These are phyloP conservation scores for Noctuana brunneofusca DNA, from an alignment of 2,888 invertebrate genomes.

Conservation along the genomic window DNA sequence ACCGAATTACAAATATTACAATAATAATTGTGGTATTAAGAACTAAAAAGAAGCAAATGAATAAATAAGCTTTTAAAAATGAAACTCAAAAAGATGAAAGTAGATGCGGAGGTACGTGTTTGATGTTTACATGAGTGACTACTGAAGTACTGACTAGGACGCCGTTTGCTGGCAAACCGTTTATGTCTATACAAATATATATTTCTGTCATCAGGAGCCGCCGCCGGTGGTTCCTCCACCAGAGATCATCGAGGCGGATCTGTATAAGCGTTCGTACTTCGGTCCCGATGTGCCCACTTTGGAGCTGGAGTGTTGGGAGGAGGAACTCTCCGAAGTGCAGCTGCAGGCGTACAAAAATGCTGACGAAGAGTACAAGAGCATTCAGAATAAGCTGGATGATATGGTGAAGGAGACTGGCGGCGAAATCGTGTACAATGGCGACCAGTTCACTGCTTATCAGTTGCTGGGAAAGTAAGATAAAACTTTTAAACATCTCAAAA, in stretches of 20 bases:
- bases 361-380: conserved; percentile 86
- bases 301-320: conserved; percentile 88
- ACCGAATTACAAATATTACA: too few relatives aligned
- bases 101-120: conserved; percentile 57
- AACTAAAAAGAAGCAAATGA: not conserved
- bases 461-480: conserved; percentile 82
- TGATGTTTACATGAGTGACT: not conserved
- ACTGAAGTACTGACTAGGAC: conserved; percentile 22
- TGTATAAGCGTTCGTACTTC: conserved; percentile 75
- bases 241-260: conserved; percentile 75
- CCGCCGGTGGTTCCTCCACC: conserved; percentile 64
- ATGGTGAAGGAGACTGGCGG: conserved; percentile 83
- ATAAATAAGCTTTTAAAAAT: conserved; percentile 43
- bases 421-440: conserved; percentile 86
- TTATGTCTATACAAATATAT: not conserved
- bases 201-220: conserved; percentile 40
- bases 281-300: conserved; percentile 81
- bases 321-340: conserved; percentile 87
- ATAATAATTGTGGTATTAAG: too few relatives aligned
- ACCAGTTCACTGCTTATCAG: conserved; percentile 85
- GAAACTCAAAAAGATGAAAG: conserved; percentile 69
- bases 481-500: not conserved
- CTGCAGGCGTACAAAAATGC: conserved; percentile 84
- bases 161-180: conserved; percentile 9
- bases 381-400: conserved; percentile 84